These are phyloP conservation scores for Opisthocomus hoazin DNA, from an alignment of 2,113 vertebrate genomes.

Conservation along the genomic window DNA sequence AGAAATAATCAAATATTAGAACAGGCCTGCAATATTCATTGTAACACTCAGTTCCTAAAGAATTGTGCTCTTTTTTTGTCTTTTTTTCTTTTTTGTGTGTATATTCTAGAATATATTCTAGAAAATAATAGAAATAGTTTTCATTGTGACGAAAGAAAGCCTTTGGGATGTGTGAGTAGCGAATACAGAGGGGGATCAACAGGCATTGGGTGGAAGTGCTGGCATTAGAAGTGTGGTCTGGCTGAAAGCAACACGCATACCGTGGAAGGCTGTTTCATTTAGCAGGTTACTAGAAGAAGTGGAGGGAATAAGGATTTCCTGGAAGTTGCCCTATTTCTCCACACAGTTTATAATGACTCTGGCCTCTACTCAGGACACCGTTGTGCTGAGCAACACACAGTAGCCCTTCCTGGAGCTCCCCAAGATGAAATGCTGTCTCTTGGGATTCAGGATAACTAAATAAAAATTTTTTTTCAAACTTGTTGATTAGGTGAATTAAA, in stretches of 20 bases:
- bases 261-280: not conserved
- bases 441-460: not conserved
- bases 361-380: not conserved
- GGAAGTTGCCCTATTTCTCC: not conserved
- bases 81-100: too few species aligned
- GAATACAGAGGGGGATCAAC: rapidly evolving
- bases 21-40: not conserved
- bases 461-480: too few species aligned
- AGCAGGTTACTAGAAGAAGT: not conserved
- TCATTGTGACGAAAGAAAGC: not conserved
- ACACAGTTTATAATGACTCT: not conserved
- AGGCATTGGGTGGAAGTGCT: not conserved
- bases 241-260: not conserved
- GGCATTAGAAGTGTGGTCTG: not conserved
- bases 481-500: not conserved
- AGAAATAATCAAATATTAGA: not conserved
- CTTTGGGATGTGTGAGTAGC: not conserved
- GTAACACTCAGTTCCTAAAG: not conserved
- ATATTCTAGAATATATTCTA: too few species aligned
- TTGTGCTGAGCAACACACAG: not conserved
- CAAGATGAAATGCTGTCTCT: not conserved
- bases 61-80: not conserved
- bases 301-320: not conserved
- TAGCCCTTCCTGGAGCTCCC: not conserved
- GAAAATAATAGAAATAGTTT: not conserved